These are phyloP conservation scores for Palloptera scutellata DNA, from an alignment of 2,888 invertebrate genomes.

Conservation along the genomic window DNA sequence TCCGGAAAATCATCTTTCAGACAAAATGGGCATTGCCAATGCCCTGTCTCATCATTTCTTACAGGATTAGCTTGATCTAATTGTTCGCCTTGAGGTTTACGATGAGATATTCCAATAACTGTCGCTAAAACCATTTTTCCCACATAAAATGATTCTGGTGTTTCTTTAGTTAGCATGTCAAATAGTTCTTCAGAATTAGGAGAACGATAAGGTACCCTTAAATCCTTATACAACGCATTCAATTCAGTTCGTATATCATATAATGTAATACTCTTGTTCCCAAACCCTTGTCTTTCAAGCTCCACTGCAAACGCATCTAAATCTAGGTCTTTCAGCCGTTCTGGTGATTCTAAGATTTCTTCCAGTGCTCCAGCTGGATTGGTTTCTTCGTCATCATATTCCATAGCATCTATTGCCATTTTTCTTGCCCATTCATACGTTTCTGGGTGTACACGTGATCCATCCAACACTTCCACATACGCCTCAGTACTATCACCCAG, in stretches of 20 bases:
- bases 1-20: conserved; percentile 95
- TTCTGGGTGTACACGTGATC: conserved; percentile 98
- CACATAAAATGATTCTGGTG: conserved; percentile 91
- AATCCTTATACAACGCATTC: conserved; percentile 91
- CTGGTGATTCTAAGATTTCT: conserved; percentile 95
- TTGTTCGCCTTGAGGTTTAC: conserved; percentile 91
- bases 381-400: conserved; percentile 96
- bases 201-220: conserved; percentile 79
- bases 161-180: conserved; percentile 95
- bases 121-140: conserved; percentile 85
- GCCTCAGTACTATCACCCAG: conserved; percentile 94
- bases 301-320: conserved; percentile 98
- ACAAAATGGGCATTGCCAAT: conserved; percentile 99
- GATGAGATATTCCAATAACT: conserved; percentile 83
- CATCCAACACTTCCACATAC: conserved; percentile 95
- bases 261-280: conserved; percentile 90
- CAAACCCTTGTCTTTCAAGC: conserved; percentile 88
- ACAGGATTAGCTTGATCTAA: conserved; percentile 96
- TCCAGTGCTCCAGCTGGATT: conserved; percentile 97
- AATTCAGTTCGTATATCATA: conserved; percentile 97
- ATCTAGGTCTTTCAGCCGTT: conserved; percentile 93
- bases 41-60: conserved; percentile 89
- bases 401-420: conserved; percentile 99
- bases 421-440: conserved; percentile 99
- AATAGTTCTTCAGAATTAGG: conserved; percentile 89